Conservation (phyloP, 35 echinoderm and acorn worm genomes). For the Holothuria glaberrima region DNA sequence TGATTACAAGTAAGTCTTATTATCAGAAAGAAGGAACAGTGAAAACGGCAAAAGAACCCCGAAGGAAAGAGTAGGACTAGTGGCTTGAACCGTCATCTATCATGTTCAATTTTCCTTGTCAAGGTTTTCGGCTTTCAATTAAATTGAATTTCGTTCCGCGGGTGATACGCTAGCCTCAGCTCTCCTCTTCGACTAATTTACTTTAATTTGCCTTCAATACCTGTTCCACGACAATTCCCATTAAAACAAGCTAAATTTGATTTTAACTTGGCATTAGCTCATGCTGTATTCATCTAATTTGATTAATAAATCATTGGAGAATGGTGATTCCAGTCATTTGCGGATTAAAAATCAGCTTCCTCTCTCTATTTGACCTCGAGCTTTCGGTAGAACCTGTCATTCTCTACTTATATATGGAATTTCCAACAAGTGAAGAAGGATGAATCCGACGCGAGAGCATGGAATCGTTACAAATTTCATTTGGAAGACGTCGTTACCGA, state of each 20-base stretch:
- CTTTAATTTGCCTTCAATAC: conserved; percentile 52
- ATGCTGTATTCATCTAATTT: conserved; percentile 60
- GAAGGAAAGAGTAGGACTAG: conserved; percentile 33
- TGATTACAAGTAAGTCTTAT: conserved; percentile 36
- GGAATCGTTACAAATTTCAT: conserved; percentile 60
- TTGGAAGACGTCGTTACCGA: not conserved
- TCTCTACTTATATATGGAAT: not conserved
- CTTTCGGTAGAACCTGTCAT: conserved; percentile 20
- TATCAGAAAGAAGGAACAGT: conserved; percentile 2
- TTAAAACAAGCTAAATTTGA: conserved; percentile 61
- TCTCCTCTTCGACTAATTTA: conserved; percentile 51
- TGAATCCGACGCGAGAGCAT: not conserved
- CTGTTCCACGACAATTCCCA: conserved; percentile 60
- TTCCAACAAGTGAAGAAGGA: not conserved
- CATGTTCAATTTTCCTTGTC: conserved; percentile 50
- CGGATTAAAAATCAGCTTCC: conserved; percentile 57
- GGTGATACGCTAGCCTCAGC: conserved; percentile 47
- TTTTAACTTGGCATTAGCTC: conserved; percentile 63
- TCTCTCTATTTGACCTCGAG: conserved; percentile 49
- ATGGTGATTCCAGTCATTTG: conserved; percentile 51
- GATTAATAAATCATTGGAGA: conserved; percentile 61
- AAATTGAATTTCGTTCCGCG: conserved; percentile 56
- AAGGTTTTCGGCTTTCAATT: conserved; percentile 51
- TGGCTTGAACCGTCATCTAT: conserved; percentile 40
- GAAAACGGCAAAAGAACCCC: not conserved